These are phyloP conservation scores for Cheilosia scutellata DNA, from an alignment of 2,888 invertebrate genomes.

Conservation along the genomic window DNA sequence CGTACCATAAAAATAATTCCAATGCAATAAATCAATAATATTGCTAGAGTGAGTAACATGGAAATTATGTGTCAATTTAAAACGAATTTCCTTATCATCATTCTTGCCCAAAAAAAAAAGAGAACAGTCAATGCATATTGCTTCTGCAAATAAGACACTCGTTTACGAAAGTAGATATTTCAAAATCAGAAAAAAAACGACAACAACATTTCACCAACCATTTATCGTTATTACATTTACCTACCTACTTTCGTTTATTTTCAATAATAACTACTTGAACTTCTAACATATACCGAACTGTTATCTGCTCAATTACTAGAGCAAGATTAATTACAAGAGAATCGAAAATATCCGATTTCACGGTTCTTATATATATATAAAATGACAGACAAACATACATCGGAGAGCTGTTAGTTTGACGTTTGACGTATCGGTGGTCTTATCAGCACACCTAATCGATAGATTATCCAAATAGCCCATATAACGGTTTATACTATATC, in stretches of 20 bases:
- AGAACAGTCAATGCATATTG: background rate
- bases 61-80: no score
- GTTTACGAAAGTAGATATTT: conserved; percentile 13
- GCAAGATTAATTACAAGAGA: conserved; percentile 69
- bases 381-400: conserved; percentile 12
- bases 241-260: conserved; percentile 27
- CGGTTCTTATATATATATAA: conserved; percentile 36
- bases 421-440: conserved; percentile 8
- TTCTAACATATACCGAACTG: conserved; percentile 60
- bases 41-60: conserved; percentile 19
- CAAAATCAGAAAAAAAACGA: background rate
- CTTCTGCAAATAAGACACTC: conserved; percentile 23
- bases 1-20: conserved; percentile 22
- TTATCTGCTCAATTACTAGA: conserved; percentile 66
- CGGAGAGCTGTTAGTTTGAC: background rate
- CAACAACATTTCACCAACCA: background rate
- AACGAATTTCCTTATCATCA: conserved; percentile 14
- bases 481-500: conserved; percentile 1
- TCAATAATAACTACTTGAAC: conserved; percentile 49
- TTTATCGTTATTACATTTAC: conserved; percentile 26
- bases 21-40: conserved; percentile 21
- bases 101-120: background rate
- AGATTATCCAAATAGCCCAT: conserved; percentile 23
- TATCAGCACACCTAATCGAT: conserved; percentile 38
- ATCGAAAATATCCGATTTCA: conserved; percentile 47